phyloP scores from a whole-genome alignment of 2,888 invertebrate genomes.

The Nezara viridula region DNA sequence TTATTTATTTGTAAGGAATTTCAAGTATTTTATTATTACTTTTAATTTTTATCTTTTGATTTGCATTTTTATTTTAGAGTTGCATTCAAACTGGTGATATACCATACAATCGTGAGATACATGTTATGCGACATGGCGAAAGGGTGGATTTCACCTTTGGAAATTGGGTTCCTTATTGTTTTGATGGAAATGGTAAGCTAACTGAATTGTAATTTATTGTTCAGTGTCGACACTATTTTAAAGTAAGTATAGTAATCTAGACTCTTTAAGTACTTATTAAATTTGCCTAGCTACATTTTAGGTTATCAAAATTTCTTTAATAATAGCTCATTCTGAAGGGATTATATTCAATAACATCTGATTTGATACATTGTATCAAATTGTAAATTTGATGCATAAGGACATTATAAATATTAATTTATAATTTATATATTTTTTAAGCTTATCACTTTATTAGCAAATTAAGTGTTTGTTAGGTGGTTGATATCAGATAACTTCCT shows the following conservation, averaged over 20 bases:
- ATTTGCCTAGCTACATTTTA: neutral
- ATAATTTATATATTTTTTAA: no score
- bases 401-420: neutral
- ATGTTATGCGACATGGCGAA: conserved; percentile 92
- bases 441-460: no score
- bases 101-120: conserved; percentile 70
- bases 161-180: conserved; percentile 89
- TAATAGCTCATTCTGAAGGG: neutral
- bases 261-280: neutral
- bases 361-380: no score
- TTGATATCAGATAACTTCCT: no score
- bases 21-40: neutral
- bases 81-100: neutral
- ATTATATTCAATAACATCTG: neutral
- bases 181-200: conserved; percentile 77
- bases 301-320: neutral
- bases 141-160: conserved; percentile 95
- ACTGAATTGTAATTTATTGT: neutral
- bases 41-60: neutral
- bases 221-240: neutral
- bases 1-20: neutral
- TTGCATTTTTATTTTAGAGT: neutral
- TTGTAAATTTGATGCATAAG: neutral
- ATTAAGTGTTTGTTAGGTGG: no score
- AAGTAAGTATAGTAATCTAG: neutral